phyloP scores from a whole-genome alignment of 2,797 vertebrate species.

The Craterocephalus amniculus region DNA sequence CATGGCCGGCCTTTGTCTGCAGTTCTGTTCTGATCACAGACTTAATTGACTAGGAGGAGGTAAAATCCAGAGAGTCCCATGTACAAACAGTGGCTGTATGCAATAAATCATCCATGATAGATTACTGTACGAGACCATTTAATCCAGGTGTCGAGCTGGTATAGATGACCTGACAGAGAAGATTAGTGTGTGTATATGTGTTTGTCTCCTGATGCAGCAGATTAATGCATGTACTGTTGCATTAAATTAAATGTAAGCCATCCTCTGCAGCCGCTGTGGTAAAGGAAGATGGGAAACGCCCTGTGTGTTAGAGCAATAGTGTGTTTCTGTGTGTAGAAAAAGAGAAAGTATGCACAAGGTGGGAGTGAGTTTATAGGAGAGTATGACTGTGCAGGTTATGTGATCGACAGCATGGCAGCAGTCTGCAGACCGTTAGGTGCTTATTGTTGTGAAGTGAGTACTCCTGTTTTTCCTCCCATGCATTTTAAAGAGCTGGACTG shows the following conservation, averaged over 20 bases:
- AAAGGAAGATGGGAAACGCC: constrained; percentile 54
- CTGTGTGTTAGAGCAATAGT: constrained; percentile 20
- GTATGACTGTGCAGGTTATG: constrained; percentile 56
- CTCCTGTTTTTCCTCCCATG: constrained; percentile 31
- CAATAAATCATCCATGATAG: constrained; percentile 55
- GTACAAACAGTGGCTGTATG: constrained; percentile 47
- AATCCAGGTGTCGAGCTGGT: constrained; percentile 64
- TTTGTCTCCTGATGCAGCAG: constrained; percentile 38
- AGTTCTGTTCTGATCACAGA: constrained; percentile 20
- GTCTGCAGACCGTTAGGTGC: constrained; percentile 23
- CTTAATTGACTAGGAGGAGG: constrained; percentile 13
- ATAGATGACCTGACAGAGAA: constrained; percentile 49
- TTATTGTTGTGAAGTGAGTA: constrained; percentile 41
- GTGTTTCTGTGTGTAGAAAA: constrained; percentile 12
- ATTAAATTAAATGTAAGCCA: constrained; percentile 52
- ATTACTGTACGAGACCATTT: constrained; percentile 56
- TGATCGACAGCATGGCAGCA: constrained; percentile 30
- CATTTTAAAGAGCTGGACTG: constrained; percentile 32
- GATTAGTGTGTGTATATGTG: constrained; percentile 54
- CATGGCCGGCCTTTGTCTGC: constrained; percentile 13
- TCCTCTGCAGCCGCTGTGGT: constrained; percentile 30
- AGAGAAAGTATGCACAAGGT: constrained; percentile 14
- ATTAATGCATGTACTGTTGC: constrained; percentile 61
- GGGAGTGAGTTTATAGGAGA: constrained; percentile 34
- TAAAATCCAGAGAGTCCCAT: constrained; percentile 18